These are phyloP conservation scores for Chiloscyllium punctatum DNA, from an alignment of 2,797 vertebrate genomes.

Conservation along the genomic window DNA sequence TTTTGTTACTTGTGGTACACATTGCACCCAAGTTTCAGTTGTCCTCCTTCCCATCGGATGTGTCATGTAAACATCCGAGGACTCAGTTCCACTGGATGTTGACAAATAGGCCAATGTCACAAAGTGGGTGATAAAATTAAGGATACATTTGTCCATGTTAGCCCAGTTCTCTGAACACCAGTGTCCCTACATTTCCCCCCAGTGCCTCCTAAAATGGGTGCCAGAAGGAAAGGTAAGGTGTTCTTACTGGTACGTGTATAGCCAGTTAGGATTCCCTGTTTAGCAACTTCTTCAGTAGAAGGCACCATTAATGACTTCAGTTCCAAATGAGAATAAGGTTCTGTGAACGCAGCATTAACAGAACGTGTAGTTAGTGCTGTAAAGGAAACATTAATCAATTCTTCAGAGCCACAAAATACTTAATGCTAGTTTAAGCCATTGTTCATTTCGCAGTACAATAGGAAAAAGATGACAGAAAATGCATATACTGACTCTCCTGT, in stretches of 20 bases:
- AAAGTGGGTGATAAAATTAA: background rate
- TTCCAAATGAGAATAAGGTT: background rate
- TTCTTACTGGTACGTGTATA: background rate
- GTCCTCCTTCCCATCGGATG: background rate
- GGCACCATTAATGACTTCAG: too few relatives aligned
- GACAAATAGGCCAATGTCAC: background rate
- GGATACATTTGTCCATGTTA: too few relatives aligned
- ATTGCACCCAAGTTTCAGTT: background rate
- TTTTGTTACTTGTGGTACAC: background rate
- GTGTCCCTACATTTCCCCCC: background rate
- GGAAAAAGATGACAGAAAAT: background rate
- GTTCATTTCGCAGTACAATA: background rate
- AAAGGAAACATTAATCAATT: background rate
- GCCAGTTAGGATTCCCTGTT: background rate
- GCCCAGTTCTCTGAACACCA: background rate
- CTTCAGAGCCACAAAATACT: background rate
- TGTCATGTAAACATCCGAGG: background rate
- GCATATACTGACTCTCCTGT: too few relatives aligned
- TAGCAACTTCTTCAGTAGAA: background rate
- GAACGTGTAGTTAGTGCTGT: background rate
- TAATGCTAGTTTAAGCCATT: background rate
- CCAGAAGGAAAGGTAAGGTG: background rate
- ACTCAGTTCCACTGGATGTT: background rate
- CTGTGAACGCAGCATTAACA: background rate
- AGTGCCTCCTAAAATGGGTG: background rate